Evolutionary conservation across 2,888 invertebrate genomes (phyloP).

Genomic region (Diadegma fenestrale): DNA sequence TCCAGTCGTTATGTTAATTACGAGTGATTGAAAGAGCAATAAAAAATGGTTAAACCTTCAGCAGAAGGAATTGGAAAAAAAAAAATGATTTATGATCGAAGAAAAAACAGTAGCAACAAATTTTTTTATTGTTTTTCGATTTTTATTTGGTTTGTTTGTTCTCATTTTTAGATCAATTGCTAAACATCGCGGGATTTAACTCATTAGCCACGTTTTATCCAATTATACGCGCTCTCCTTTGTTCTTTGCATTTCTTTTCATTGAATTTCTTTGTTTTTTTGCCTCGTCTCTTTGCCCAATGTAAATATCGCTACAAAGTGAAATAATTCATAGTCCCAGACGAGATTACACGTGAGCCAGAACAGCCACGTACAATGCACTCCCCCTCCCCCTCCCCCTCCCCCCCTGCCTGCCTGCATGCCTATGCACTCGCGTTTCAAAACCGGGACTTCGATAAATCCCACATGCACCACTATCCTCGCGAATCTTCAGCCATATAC

Average conservation of each 20-base stretch:
- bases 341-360: slow-evolving; percentile 13
- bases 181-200: not conserved
- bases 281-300: not conserved
- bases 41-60: slow-evolving; percentile 8
- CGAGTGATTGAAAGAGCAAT: slow-evolving; percentile 13
- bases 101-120: not conserved
- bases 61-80: not conserved
- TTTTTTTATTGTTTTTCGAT: not conserved
- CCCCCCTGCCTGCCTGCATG: not conserved
- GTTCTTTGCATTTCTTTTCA: not conserved
- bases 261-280: slow-evolving; percentile 15
- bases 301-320: not conserved
- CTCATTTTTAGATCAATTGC: not conserved
- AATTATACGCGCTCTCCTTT: not conserved
- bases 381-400: no score
- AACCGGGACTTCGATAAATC: slow-evolving; percentile 62
- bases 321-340: slow-evolving; percentile 19
- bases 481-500: slow-evolving; percentile 38
- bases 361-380: not conserved
- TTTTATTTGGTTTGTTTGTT: not conserved
- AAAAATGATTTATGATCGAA: not conserved
- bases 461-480: slow-evolving; percentile 43
- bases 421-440: not conserved
- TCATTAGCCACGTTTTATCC: not conserved
- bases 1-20: slow-evolving; percentile 14